A percentile compares a stretch with the other conserved stretches of the same genome.
phyloP scores from a whole-genome alignment of 2,888 invertebrate species.

The Hydrotaea cyrtoneurina region DNA sequence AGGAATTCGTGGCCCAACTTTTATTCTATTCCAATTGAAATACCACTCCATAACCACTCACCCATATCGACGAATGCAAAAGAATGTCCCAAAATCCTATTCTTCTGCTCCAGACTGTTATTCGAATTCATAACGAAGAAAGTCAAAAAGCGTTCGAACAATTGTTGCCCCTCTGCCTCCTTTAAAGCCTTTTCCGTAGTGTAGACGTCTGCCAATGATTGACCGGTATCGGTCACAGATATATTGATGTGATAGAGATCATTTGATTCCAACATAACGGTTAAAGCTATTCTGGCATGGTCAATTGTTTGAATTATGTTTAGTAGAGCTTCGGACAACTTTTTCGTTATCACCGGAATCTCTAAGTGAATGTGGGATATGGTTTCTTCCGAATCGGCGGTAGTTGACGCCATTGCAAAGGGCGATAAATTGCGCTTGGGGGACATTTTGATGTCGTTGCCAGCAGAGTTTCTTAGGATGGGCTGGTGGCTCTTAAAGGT shows the following conservation, averaged over 20 bases:
- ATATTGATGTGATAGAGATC: slow-evolving; percentile 51
- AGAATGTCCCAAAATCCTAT: slow-evolving; percentile 33
- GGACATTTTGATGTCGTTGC: not conserved
- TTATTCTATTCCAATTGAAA: too few relatives aligned
- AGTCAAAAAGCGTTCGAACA: slow-evolving; percentile 42
- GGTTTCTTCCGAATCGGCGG: not conserved
- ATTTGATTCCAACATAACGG: slow-evolving; percentile 34
- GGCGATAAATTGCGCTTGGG: not conserved
- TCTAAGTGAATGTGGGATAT: not conserved
- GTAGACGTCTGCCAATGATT: slow-evolving; percentile 48
- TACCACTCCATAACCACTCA: too few relatives aligned
- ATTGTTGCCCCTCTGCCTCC: slow-evolving; percentile 7
- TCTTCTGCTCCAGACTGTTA: slow-evolving; percentile 5
- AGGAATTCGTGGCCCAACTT: too few relatives aligned
- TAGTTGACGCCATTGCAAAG: not conserved
- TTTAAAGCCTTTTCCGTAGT: slow-evolving; percentile 30
- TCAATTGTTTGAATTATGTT: slow-evolving; percentile 13
- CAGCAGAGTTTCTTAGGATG: not conserved
- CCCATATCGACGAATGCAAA: slow-evolving; percentile 40
- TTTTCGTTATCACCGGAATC: not conserved
- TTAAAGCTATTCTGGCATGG: slow-evolving; percentile 31
- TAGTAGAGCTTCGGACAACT: slow-evolving; percentile 7
- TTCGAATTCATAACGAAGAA: slow-evolving; percentile 45
- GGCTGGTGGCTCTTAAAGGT: not conserved
- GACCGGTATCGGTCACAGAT: slow-evolving; percentile 34